phyloP scores from a whole-genome alignment of 1,140 invertebrate genomes.

The Dendrolimus punctatus region DNA sequence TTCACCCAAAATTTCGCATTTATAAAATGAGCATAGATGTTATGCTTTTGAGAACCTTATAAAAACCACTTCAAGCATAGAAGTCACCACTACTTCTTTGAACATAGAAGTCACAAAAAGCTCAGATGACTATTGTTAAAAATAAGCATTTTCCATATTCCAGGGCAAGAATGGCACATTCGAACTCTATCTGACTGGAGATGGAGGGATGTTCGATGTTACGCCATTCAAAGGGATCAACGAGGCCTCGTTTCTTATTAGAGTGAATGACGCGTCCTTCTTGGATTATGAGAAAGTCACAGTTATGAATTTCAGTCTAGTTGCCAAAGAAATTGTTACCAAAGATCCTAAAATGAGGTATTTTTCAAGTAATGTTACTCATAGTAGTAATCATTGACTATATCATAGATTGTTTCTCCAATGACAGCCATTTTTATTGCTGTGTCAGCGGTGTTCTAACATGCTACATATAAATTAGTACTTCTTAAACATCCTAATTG shows the following conservation, averaged over 20 bases:
- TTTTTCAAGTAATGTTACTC: constrained; percentile 8
- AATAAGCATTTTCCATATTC: constrained; percentile 20
- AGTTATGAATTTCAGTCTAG: constrained; percentile 88
- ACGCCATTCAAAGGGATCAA: constrained; percentile 91
- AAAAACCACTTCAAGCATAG: too few species aligned
- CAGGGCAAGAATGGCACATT: constrained; percentile 95
- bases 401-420: too few species aligned
- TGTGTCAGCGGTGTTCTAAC: too few species aligned
- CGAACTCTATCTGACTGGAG: constrained; percentile 84
- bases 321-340: constrained; percentile 87
- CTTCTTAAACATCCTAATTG: too few species aligned
- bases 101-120: too few species aligned
- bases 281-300: constrained; percentile 90
- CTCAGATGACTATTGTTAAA: not conserved
- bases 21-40: too few species aligned
- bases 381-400: too few species aligned
- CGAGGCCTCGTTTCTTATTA: constrained; percentile 92
- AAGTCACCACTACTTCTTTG: too few species aligned
- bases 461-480: too few species aligned
- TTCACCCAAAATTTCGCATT: too few species aligned
- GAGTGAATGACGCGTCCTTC: constrained; percentile 87
- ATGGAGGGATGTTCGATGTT: constrained; percentile 90
- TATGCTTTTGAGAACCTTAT: too few species aligned
- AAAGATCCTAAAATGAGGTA: constrained; percentile 79
- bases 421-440: too few species aligned